Conservation (phyloP, 1,140 invertebrate species). For the Pemphigus obesinymphae region DNA sequence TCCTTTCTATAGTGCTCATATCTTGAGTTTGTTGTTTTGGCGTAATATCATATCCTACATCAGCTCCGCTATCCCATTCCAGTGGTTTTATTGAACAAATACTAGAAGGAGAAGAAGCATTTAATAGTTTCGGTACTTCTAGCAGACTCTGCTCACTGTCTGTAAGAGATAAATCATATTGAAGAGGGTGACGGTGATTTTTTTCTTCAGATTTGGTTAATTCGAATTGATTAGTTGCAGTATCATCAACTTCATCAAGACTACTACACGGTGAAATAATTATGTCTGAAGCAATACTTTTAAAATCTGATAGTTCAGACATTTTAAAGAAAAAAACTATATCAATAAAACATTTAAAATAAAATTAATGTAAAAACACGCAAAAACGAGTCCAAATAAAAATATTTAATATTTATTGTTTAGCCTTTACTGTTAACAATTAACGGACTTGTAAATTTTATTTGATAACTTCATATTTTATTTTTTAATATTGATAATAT, state of each 20-base stretch:
- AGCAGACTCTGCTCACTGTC: conserved; percentile 6
- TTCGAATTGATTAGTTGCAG: background rate
- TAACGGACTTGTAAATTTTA: too few relatives aligned
- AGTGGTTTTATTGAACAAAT: conserved; percentile 49
- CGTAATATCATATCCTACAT: conserved; percentile 62
- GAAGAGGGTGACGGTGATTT: background rate
- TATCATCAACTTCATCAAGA: background rate
- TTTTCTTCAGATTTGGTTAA: background rate
- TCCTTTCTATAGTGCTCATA: conserved; percentile 38
- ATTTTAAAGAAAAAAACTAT: background rate
- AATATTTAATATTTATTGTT: too few relatives aligned
- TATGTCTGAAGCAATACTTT: background rate
- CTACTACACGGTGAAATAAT: background rate
- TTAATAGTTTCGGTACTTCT: conserved; percentile 24
- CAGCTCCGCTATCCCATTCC: conserved; percentile 72
- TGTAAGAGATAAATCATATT: background rate
- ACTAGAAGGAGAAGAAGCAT: conserved; percentile 44
- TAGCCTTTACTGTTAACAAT: too few relatives aligned
- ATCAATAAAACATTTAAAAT: too few relatives aligned
- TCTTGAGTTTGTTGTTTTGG: background rate
- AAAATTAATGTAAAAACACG: too few relatives aligned
- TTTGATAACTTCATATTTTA: too few relatives aligned
- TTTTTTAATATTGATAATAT: too few relatives aligned
- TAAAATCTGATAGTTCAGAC: background rate
- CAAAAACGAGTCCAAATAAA: too few relatives aligned